These are phyloP conservation scores for Alouatta caraya DNA, from an alignment of 2,797 vertebrate species.

Conservation along the genomic window DNA sequence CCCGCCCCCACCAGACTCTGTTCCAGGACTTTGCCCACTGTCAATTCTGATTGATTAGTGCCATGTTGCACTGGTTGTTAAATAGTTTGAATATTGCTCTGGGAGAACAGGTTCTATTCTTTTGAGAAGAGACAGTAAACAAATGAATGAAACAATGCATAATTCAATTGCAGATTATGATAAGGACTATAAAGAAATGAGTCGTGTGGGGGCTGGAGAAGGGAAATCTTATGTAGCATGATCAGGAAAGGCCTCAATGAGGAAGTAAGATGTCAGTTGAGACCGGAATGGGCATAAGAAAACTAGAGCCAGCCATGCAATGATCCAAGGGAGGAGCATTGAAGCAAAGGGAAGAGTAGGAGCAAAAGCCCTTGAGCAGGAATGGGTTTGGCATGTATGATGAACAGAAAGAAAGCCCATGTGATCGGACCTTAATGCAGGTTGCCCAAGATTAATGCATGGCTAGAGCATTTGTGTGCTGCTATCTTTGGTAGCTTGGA, in stretches of 20 bases:
- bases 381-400: not conserved
- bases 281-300: not conserved
- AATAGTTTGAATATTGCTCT: not conserved
- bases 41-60: not conserved
- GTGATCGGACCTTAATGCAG: not conserved
- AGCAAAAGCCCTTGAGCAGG: not conserved
- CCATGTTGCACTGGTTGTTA: not conserved
- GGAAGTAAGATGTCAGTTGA: constrained; percentile 21
- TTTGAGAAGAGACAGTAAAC: constrained; percentile 19
- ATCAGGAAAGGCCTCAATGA: not conserved
- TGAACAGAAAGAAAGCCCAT: not conserved
- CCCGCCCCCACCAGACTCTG: not conserved
- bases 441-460: not conserved
- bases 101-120: constrained; percentile 7
- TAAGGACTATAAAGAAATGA: not conserved
- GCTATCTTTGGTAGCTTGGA: not conserved
- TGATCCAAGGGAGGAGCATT: not conserved
- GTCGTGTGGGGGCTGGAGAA: not conserved
- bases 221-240: not conserved
- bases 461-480: not conserved
- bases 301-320: not conserved
- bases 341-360: not conserved
- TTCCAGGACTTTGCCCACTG: not conserved
- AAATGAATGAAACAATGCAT: not conserved
- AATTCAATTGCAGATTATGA: not conserved